A percentile compares a stretch with the other conserved stretches of the same genome.
phyloP scores from a whole-genome alignment of 2,888 invertebrate genomes.

The Hypsopygia costalis region DNA sequence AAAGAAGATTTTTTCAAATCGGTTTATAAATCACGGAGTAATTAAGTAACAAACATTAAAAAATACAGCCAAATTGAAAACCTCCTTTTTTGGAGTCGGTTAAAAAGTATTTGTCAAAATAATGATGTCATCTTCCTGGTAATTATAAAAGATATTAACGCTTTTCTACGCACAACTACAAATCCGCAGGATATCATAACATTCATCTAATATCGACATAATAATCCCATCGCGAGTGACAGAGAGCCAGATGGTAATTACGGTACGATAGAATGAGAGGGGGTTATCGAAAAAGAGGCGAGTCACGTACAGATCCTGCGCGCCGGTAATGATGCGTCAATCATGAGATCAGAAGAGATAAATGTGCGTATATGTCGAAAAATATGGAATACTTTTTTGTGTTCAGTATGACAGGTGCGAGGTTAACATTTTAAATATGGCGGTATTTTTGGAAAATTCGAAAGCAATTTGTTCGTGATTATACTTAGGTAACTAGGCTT shows the following conservation, averaged over 20 bases:
- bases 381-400: slow-evolving; percentile 1
- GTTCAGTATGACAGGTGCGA: slow-evolving; percentile 1
- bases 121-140: too few species aligned
- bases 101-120: too few species aligned
- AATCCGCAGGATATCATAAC: slow-evolving; percentile 25
- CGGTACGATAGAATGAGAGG: slow-evolving; percentile 23
- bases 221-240: slow-evolving; percentile 32
- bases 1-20: too few species aligned
- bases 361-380: background rate
- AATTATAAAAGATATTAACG: slow-evolving; percentile 12
- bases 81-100: too few species aligned
- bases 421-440: background rate
- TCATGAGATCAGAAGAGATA: slow-evolving; percentile 33
- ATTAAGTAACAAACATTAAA: too few species aligned
- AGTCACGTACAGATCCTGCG: slow-evolving; percentile 42
- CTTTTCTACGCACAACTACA: slow-evolving; percentile 25
- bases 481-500: too few species aligned
- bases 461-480: background rate
- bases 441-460: background rate
- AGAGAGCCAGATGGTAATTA: slow-evolving; percentile 19
- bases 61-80: too few species aligned
- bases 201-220: slow-evolving; percentile 30
- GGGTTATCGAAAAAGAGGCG: slow-evolving; percentile 19
- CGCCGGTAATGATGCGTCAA: slow-evolving; percentile 54
- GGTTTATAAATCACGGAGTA: too few species aligned